Evolutionary conservation across 2,888 invertebrate genomes (phyloP), one percentile per base, ranked within the genome.

Genomic region (Drosophila greeni): DNA sequence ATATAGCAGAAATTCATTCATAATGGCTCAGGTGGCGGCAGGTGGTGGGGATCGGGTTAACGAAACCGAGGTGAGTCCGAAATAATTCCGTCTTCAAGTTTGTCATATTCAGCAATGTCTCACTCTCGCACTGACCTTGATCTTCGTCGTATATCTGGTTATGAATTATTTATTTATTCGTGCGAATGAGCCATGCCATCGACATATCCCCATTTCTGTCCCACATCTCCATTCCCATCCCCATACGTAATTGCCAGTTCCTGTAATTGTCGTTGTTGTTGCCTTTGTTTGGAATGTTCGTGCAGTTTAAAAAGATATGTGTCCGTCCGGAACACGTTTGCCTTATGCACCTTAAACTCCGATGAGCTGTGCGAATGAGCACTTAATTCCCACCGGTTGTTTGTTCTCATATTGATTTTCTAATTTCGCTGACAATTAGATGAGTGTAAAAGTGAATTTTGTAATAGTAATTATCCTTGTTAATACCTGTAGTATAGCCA

Each of bases 41-140:
- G 65, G 72, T 24, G 76, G 71, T 23, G 76, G 70, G 37, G 81
- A 81, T 26, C 72, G 78, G 23, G 62, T 69, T 18, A 83, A 78
- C 64, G 86, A 85, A 45, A 72, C 80, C 5, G 88, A 87, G 82
- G 87, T 79, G 80, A 75, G 77, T 66, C 18, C 37, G 26, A 49
- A 52, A 47, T 34, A 43, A 47, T 37, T 42, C 6, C 16, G 24
- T 37, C 60, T 59, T 37, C n/a, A 31, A 23, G 26, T 42, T n/a
- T 29, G 11, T 43, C n/a, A 45, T 42, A 48, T 40, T 12, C 5
- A 16, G 37, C 33, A 54, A 16, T 33, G n/a, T 40, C 52, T 37
- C 29, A 26, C 33, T 34, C 26, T 16, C 16, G n/a, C 12, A 49
- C 36, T 47, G 65, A 49, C 77, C 66, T 60, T 67, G 65, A 70